Evolutionary conservation across 1,140 invertebrate genomes (phyloP), one percentile per base, ranked within the genome.

Genomic region (Wasmannia auropunctata): DNA sequence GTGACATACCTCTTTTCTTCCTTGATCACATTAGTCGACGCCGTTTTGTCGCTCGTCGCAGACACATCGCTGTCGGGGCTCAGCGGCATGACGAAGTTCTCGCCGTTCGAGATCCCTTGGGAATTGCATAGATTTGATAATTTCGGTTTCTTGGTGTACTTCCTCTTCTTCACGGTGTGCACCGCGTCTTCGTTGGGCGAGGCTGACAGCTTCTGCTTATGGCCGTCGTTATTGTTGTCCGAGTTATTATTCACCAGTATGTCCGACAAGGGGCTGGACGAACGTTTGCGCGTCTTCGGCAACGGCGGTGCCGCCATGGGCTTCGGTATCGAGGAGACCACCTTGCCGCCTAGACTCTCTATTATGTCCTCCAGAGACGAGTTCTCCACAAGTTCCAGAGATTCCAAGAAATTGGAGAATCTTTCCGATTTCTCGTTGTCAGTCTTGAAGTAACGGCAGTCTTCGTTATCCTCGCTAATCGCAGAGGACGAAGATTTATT

Each of bases 61-160:
- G 95, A 95, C 58, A 95, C 93, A 75, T 95, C 95, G 80, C 94
- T 95, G 65, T 95, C 95, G 46, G 95, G 95, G 86, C 95, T 95
- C 25, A 95, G 77, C 2, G 95, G 95, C 93, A 95, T 94, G 2
- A 94, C 91, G 65, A 95, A 95, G 86, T 95, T 94, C 49, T 95
- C 95, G 5, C 92, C 93, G 58, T 95, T 95, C 16, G 87, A 77
- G n/a, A 94, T 10, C 19, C 88, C 89, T 62, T 93, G 92, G 0
- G 90, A 77, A 58, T 40, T 69, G 43, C 87, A 91, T 31, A 83
- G 67, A 69, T 65, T 91, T 3, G 76, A 51, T 56, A 86, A 54
- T 49, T 80, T 84, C 56, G 79, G 75, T 79, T 94, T 95, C 37
- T 94, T 95, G 1, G 92, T 86, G 25, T 94, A 75, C 87, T 92